A percentile compares a stretch with the other conserved stretches of the same genome.
phyloP scores from a whole-genome alignment of 2,888 invertebrate species.

The Auanema freiburgensis region DNA sequence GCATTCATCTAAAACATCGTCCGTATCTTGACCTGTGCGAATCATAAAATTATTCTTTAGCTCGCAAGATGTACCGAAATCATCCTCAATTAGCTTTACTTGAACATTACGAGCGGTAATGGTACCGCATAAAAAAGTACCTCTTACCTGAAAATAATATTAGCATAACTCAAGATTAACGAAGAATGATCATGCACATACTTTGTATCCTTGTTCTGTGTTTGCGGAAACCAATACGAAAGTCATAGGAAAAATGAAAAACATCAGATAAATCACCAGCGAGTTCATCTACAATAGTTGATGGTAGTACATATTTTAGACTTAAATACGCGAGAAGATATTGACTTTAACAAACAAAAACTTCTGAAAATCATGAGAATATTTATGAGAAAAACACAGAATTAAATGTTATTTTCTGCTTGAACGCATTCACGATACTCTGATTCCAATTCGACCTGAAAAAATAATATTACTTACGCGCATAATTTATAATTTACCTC shows the following conservation, averaged over 20 bases:
- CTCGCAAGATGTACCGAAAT: slow-evolving; percentile 45
- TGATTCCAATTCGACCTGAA: slow-evolving; percentile 54
- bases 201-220: slow-evolving; percentile 49
- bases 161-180: not conserved
- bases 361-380: too few species aligned
- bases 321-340: too few species aligned
- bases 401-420: too few species aligned
- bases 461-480: not conserved
- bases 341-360: too few species aligned
- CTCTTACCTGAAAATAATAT: slow-evolving; percentile 41
- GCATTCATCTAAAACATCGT: slow-evolving; percentile 56
- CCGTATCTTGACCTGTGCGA: slow-evolving; percentile 61
- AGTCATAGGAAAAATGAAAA: slow-evolving; percentile 3
- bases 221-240: slow-evolving; percentile 32
- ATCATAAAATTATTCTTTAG: slow-evolving; percentile 20
- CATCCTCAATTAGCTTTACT: slow-evolving; percentile 63
- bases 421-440: slow-evolving; percentile 49
- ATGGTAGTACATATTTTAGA: too few species aligned
- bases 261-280: too few species aligned
- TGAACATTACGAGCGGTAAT: slow-evolving; percentile 52
- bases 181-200: slow-evolving; percentile 18
- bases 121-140: slow-evolving; percentile 53
- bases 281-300: too few species aligned
- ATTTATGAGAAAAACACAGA: too few species aligned
- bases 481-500: too few species aligned